Evolutionary conservation across 2,113 vertebrate species (phyloP).

Genomic region (Cervus canadensis): DNA sequence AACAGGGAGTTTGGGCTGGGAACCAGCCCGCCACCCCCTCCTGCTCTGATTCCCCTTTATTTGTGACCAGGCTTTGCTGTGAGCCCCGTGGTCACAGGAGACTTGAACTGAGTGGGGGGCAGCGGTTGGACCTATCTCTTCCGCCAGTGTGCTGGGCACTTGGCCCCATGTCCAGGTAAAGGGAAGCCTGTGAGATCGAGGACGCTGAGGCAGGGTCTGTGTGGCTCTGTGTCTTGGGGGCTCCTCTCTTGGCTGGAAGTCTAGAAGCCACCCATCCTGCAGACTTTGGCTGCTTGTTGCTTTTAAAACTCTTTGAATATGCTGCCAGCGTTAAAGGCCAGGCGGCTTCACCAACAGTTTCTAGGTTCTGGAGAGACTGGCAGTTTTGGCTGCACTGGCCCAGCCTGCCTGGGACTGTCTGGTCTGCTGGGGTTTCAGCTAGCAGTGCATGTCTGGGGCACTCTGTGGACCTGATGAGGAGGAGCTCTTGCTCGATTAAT

Average conservation of each 20-base stretch:
- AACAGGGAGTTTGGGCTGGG: neutral
- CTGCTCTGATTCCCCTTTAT: neutral
- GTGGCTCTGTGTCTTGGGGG: neutral
- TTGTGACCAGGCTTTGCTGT: neutral
- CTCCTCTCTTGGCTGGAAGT: neutral
- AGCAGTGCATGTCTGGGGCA: rapidly evolving
- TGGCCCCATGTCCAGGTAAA: too few species aligned
- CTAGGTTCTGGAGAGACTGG: neutral
- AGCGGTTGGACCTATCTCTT: neutral
- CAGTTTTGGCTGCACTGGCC: rapidly evolving
- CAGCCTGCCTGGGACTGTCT: rapidly evolving
- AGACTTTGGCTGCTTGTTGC: neutral
- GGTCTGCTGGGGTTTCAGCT: neutral
- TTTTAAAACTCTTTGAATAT: neutral
- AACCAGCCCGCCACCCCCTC: neutral
- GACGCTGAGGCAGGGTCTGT: neutral
- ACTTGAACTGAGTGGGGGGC: rapidly evolving
- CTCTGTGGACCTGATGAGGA: neutral
- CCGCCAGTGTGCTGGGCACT: rapidly evolving
- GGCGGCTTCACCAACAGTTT: rapidly evolving
- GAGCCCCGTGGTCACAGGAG: neutral
- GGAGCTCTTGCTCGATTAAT: rapidly evolving
- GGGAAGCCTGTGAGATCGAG: neutral
- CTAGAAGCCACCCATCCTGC: rapidly evolving
- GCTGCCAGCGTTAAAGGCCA: rapidly evolving